Evolutionary conservation across 2,797 vertebrate genomes (phyloP).

Genomic region (Gymnoscopelus microlampas): DNA sequence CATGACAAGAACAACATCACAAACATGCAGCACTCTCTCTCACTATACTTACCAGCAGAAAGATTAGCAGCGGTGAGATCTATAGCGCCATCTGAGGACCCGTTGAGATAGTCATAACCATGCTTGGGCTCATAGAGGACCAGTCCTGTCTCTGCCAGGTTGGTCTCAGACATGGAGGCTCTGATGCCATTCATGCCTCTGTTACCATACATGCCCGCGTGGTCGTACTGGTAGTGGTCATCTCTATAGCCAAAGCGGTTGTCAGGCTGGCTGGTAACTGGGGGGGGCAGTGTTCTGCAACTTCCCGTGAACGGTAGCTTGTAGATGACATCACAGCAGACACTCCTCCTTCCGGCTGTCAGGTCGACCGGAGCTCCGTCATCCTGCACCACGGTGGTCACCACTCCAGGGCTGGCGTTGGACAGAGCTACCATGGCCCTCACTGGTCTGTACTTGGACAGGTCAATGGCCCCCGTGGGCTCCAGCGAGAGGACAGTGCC

Average conservation of each 20-base stretch:
- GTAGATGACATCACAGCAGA: constrained; percentile 98
- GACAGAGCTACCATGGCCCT: constrained; percentile 90
- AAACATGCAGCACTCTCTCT: constrained; percentile 65
- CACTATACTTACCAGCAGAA: constrained; percentile 91
- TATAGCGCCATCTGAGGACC: constrained; percentile 88
- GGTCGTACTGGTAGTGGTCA: constrained; percentile 89
- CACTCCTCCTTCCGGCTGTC: constrained; percentile 91
- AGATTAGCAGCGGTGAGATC: constrained; percentile 95
- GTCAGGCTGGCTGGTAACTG: constrained; percentile 89
- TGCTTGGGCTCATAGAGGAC: constrained; percentile 91
- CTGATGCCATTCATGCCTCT: constrained; percentile 91
- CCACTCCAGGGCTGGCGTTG: constrained; percentile 82
- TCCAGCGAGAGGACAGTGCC: constrained; percentile 78
- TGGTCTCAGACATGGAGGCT: constrained; percentile 90
- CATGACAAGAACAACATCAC: constrained; percentile 70
- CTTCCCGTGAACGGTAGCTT: constrained; percentile 95
- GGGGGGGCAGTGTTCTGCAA: constrained; percentile 90
- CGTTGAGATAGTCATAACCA: constrained; percentile 87
- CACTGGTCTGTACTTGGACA: constrained; percentile 92
- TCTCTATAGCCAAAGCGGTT: constrained; percentile 89
- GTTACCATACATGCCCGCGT: constrained; percentile 81
- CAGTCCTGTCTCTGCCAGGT: constrained; percentile 88
- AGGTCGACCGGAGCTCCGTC: constrained; percentile 94
- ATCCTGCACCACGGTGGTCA: constrained; percentile 93
- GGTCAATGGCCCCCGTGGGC: constrained; percentile 89